Percentiles rank a stretch among this genome's conserved stretches.
Conservation (phyloP, 2,797 vertebrate genomes). For the Acestrorhynchus altus region DNA sequence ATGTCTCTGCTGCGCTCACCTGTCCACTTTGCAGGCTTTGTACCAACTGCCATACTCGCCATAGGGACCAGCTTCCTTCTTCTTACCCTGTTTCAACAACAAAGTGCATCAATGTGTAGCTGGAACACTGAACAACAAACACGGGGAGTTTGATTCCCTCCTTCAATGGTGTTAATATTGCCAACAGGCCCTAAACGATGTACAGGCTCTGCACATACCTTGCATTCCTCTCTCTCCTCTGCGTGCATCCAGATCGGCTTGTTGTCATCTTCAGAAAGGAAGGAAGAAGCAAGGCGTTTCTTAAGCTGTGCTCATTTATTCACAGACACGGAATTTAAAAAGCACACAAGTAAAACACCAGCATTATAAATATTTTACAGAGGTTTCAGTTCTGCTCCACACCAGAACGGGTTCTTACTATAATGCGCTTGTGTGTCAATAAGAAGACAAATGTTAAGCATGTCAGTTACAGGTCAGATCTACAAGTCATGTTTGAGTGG, state of each 20-base stretch:
- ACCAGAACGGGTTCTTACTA: constrained; percentile 46
- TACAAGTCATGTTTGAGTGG: constrained; percentile 55
- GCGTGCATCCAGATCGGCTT: constrained; percentile 95
- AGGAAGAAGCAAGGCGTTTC: neutral
- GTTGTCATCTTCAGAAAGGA: constrained; percentile 81
- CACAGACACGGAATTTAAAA: too few relatives aligned
- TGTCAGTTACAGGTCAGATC: constrained; percentile 7
- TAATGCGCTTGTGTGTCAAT: constrained; percentile 53
- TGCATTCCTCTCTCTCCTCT: constrained; percentile 89
- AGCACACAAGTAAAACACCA: neutral
- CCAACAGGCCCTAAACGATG: neutral
- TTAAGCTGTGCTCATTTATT: neutral
- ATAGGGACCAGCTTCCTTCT: constrained; percentile 79
- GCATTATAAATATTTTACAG: neutral
- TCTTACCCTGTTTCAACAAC: constrained; percentile 75
- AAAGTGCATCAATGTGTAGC: neutral
- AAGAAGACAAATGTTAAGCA: neutral
- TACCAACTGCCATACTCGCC: constrained; percentile 92
- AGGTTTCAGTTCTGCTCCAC: neutral
- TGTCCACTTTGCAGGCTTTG: constrained; percentile 92
- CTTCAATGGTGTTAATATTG: neutral
- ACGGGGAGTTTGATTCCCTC: neutral
- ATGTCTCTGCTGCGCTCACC: constrained; percentile 68
- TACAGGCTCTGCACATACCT: constrained; percentile 71
- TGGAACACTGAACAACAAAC: neutral